Evolutionary conservation across 2,888 invertebrate genomes (phyloP), one percentile per base, ranked within the genome.

Genomic region (Drosophila incognita): DNA sequence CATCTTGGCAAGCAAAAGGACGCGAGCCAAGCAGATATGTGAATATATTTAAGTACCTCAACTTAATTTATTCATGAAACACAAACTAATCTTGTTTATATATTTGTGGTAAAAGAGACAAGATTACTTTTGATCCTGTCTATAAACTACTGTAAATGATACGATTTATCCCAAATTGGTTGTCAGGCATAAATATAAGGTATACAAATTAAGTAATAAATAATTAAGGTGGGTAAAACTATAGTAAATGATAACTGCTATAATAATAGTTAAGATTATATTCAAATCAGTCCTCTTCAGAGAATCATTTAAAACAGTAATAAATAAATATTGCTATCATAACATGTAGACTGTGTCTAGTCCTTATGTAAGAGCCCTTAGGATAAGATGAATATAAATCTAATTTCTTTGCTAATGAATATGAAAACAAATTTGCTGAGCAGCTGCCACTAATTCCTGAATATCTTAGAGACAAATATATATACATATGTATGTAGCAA

Each of bases 1-100:
- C 48, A 51, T 42, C 54, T 40, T n/a, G 53, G 21, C 48, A 10
- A 52, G 40, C 40, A 33, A 33, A 71, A 63, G 62, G 62, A 67
- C 42, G 46, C 36, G 15, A 31, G 21, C 21, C 21, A 31, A 42
- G 10, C 24, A 4, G 31, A 57, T 7, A 36, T 56, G 27, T n/a
- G 56, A 18, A 54, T 54, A 54, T n/a, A 54, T 36, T 36, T 18
- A 54, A 54, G 27, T 54, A 36, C 27, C 36, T 2, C 54, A 29
- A 1, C 2, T 15, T 7, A 56, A 56, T 38, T 56, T 56, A 38
- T 56, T 38, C 38, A 56, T 56, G n/a, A 38, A 8, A 38, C 56
- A 56, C 8, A 11, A n/a, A 38, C 38, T n/a, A n/a, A 35, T 5
- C 11, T n/a, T 38, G 27, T 27, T n/a, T 36, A 1, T 18, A 21